These are phyloP conservation scores for Pipa parva DNA, from an alignment of 2,113 vertebrate genomes.

Conservation along the genomic window DNA sequence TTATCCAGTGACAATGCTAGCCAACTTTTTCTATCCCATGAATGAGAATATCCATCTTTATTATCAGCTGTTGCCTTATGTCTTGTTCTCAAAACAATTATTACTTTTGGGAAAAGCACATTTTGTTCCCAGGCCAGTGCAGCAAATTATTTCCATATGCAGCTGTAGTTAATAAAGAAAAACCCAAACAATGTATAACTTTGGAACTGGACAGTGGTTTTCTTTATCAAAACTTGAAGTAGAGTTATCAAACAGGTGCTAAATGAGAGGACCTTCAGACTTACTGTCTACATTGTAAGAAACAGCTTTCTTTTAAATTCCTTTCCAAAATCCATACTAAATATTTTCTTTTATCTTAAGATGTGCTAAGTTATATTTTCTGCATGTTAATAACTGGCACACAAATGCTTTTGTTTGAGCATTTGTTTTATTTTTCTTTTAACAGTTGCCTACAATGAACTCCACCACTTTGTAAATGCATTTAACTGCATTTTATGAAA, in stretches of 20 bases:
- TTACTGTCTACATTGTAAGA: no score
- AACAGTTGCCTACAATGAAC: no score
- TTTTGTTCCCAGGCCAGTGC: constrained; percentile 15
- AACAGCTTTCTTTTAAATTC: no score
- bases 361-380: no score
- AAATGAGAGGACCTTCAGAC: no score
- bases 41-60: constrained; percentile 9
- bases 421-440: no score
- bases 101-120: constrained; percentile 11
- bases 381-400: no score
- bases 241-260: constrained; percentile 3
- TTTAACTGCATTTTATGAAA: no score
- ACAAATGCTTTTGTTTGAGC: no score
- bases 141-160: constrained; percentile 13
- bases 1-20: neutral
- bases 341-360: no score
- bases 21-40: constrained; percentile 12
- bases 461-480: no score
- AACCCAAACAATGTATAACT: neutral
- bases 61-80: constrained; percentile 19
- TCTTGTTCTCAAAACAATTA: constrained; percentile 12
- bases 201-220: neutral
- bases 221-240: neutral
- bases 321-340: no score
- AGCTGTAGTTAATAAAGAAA: constrained; percentile 11